Conservation (phyloP, 2,113 vertebrate genomes). For the Tupaia chinensis region DNA sequence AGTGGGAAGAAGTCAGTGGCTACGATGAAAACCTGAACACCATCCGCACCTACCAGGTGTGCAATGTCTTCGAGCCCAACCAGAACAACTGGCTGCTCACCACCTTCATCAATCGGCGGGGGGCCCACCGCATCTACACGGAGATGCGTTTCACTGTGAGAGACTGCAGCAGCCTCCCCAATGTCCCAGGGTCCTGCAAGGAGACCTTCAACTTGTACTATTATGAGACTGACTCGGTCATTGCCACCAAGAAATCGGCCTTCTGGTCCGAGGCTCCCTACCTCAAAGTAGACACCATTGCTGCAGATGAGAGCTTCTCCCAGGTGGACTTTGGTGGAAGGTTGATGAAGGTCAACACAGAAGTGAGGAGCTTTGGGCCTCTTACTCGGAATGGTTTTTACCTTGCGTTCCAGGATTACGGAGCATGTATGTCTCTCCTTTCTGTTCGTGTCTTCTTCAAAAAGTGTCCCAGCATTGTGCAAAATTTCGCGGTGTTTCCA, state of each 20-base stretch:
- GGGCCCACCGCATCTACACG: conserved; percentile 96
- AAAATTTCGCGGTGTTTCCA: conserved; percentile 98
- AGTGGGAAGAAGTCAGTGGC: conserved; percentile 99
- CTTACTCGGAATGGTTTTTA: conserved; percentile 98
- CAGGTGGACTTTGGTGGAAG: conserved; percentile 99
- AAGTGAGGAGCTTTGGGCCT: conserved; percentile 97
- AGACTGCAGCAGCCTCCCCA: conserved; percentile 99
- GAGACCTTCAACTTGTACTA: conserved; percentile 99
- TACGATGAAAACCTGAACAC: conserved; percentile 99
- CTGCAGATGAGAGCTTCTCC: conserved; percentile 99
- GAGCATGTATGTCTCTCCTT: conserved; percentile 98
- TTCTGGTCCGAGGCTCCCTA: conserved; percentile 99
- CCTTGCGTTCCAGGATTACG: conserved; percentile 98
- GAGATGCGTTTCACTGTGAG: conserved; percentile 99
- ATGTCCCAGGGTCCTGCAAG: conserved; percentile 98
- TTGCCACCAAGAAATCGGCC: conserved; percentile 96
- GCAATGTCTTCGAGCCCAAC: conserved; percentile 98
- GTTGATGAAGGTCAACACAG: conserved; percentile 99
- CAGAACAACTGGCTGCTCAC: conserved; percentile 99
- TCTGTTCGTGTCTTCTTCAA: conserved; percentile 99
- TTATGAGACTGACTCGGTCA: conserved; percentile 97
- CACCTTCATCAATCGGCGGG: conserved; percentile 96
- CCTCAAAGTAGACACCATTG: conserved; percentile 99
- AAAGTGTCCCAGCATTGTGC: conserved; percentile 98
- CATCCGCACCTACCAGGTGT: conserved; percentile 99